phyloP scores from a whole-genome alignment of 2,113 vertebrate genomes.

The Cromileptes altivelis region DNA sequence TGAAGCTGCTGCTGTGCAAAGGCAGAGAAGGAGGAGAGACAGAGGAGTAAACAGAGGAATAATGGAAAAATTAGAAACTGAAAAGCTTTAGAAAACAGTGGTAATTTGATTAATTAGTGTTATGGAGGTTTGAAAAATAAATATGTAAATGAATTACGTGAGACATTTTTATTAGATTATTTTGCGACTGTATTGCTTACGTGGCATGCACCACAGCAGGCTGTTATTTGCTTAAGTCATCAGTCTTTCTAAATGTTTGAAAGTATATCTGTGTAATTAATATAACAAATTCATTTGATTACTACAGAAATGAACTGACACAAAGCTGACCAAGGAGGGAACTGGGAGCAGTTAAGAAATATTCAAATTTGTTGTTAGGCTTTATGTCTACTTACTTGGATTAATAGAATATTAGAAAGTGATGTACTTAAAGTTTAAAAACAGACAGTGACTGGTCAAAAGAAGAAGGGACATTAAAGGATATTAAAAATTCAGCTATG shows the following conservation, averaged over 20 bases:
- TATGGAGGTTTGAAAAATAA: background rate
- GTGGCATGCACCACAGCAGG: too few species aligned
- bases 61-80: constrained; percentile 15
- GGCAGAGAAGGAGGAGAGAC: constrained; percentile 35
- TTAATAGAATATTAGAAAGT: background rate
- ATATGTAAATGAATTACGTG: background rate
- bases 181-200: background rate
- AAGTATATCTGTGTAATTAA: background rate
- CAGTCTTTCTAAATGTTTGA: background rate
- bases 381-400: background rate
- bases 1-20: constrained; percentile 70
- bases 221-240: background rate
- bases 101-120: background rate
- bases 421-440: background rate
- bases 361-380: background rate
- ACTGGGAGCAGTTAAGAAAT: background rate
- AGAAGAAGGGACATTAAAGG: background rate
- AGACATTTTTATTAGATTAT: background rate
- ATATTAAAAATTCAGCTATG: background rate
- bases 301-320: background rate
- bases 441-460: background rate
- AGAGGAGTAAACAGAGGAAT: constrained; percentile 43
- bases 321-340: background rate
- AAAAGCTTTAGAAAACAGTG: constrained; percentile 23
- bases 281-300: background rate